phyloP scores from a whole-genome alignment of 1,140 invertebrate genomes.

The Dendrolimus punctatus region DNA sequence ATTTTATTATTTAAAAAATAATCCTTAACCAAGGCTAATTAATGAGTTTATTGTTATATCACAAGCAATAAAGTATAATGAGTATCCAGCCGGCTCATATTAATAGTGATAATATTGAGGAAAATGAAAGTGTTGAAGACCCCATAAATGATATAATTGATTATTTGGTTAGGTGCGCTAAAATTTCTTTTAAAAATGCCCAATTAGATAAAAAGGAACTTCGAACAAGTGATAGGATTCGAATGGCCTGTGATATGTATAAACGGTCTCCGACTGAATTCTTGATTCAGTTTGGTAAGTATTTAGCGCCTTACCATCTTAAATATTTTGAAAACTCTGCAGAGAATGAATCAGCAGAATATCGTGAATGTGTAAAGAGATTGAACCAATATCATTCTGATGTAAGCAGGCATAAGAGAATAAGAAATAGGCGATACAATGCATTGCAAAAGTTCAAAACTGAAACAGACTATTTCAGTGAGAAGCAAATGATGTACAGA shows the following conservation, averaged over 20 bases:
- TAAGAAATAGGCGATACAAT: slow-evolving; percentile 87
- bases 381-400: slow-evolving; percentile 73
- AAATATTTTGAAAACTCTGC: slow-evolving; percentile 74
- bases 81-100: too few species aligned
- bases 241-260: slow-evolving; percentile 79
- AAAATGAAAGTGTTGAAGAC: slow-evolving; percentile 32
- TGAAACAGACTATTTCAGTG: slow-evolving; percentile 89
- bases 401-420: slow-evolving; percentile 69
- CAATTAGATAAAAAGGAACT: slow-evolving; percentile 85
- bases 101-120: slow-evolving; percentile 3
- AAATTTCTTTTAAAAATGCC: slow-evolving; percentile 81
- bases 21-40: too few species aligned
- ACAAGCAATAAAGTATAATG: too few species aligned
- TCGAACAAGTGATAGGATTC: slow-evolving; percentile 76
- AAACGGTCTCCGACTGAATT: slow-evolving; percentile 78
- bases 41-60: too few species aligned
- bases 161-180: slow-evolving; percentile 57
- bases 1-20: too few species aligned
- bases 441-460: slow-evolving; percentile 83
- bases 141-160: slow-evolving; percentile 66
- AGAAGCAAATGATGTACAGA: slow-evolving; percentile 92
- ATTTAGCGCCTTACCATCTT: slow-evolving; percentile 78
- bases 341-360: slow-evolving; percentile 65
- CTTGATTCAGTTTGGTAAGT: slow-evolving; percentile 83
- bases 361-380: slow-evolving; percentile 73